Base-by-base conservation (phyloP, 2,113 vertebrate genomes). In the Forbesichthys agassizii region DNA sequence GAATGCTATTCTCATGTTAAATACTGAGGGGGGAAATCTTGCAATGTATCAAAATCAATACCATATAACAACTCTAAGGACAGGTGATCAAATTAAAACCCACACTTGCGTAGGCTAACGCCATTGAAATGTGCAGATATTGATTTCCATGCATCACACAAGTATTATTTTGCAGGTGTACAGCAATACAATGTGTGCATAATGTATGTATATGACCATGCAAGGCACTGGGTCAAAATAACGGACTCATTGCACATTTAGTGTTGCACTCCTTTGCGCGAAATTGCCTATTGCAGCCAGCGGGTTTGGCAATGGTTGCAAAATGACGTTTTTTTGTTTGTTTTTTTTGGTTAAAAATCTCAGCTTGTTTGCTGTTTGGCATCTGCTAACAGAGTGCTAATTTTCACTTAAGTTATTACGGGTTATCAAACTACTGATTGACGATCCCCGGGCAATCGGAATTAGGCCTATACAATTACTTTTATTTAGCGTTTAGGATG, bases 401-500 rank as follows among this genome's bases (percentile, higher is more conserved):
- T 60, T 81, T 69, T 42, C 49, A 52, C 64, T n/a, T 51, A 36
- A 62, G 61, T 76, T 76, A 62, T 69, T 13, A 49, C 7, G 56
- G 18, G 66, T 62, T 70, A 84, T 75, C 49, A 33, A 47, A 53
- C 68, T 64, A 18, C 60, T 57, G 76, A 86, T 80, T 82, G 73
- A 47, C 77, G 77, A 88, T 88, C 74, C 79, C 76, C 48, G 36
- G 67, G 11, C 57, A 63, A 76, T 74, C 76, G 72, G 82, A 89
- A 84, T 80, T 74, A 3, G 27, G 27, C 27, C 27, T 27, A 87
- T 90, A 84, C 81, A 86, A 86, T 90, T 88, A 86, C 79, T 89
- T 83, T 75, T 74, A 71, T 88, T 85, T 85, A 70, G 78, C 74
- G 75, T 27, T 27, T 78, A 74, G 71, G 67, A 75, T 49, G 62